Evolutionary conservation across 2,113 vertebrate genomes (phyloP).

Genomic region (Hemicordylus capensis): DNA sequence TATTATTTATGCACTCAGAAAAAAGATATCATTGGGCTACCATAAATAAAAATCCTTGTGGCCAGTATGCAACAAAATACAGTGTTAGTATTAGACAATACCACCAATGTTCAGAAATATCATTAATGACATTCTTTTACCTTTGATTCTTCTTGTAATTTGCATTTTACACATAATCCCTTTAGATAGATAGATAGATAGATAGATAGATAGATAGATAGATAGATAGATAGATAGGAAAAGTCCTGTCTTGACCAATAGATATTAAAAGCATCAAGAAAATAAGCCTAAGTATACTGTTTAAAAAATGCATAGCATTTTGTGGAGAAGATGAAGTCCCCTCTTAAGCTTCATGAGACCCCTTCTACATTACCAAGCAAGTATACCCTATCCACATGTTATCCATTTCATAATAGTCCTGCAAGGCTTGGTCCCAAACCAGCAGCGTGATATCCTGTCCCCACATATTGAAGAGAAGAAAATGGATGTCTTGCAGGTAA

Average conservation of each 20-base stretch:
- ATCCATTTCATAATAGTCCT: not conserved
- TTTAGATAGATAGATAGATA: not conserved
- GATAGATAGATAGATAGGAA: not conserved
- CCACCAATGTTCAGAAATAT: slow-evolving; percentile 39
- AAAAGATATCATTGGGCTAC: slow-evolving; percentile 31
- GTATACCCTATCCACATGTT: not conserved
- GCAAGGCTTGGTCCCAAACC: not conserved
- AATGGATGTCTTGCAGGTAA: not conserved
- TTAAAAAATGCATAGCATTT: slow-evolving; percentile 19
- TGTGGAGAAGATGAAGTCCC: no score
- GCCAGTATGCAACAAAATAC: slow-evolving; percentile 25
- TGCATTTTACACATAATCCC: slow-evolving; percentile 45
- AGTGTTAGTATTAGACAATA: slow-evolving; percentile 56
- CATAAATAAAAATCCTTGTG: slow-evolving; percentile 3
- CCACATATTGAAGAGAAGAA: not conserved
- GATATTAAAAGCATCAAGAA: not conserved
- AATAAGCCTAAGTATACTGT: not conserved
- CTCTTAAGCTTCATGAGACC: not conserved
- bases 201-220: not conserved
- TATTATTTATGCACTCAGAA: slow-evolving; percentile 44
- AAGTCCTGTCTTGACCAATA: slow-evolving; percentile 12
- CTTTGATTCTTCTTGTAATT: slow-evolving; percentile 33
- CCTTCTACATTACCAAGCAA: not conserved
- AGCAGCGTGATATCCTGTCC: not conserved
- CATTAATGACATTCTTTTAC: slow-evolving; percentile 46